phyloP scores from a whole-genome alignment of 2,797 vertebrate species.

The Rhincodon typus region DNA sequence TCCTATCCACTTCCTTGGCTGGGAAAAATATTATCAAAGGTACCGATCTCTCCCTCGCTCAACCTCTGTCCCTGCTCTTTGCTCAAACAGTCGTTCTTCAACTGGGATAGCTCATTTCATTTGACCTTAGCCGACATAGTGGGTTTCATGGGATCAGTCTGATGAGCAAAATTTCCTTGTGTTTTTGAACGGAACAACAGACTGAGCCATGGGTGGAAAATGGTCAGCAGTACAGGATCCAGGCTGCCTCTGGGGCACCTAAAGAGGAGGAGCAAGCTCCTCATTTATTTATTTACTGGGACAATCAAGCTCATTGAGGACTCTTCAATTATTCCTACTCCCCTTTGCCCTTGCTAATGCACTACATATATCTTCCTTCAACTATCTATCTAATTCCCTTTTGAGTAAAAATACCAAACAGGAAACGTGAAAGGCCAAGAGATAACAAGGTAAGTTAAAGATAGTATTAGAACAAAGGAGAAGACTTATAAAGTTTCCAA shows the following conservation, averaged over 20 bases:
- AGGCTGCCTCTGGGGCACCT: not conserved
- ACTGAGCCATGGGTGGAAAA: not conserved
- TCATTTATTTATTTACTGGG: not conserved
- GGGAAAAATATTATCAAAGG: not conserved
- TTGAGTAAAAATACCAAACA: not conserved
- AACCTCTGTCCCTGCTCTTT: not conserved
- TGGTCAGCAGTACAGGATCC: not conserved
- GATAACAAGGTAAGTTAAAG: too few relatives aligned
- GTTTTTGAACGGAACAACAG: not conserved
- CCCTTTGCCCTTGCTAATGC: not conserved
- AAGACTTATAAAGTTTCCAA: too few relatives aligned
- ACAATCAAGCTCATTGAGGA: not conserved
- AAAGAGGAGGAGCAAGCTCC: not conserved
- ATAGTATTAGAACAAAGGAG: too few relatives aligned
- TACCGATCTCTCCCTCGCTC: too few relatives aligned
- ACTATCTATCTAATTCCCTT: not conserved
- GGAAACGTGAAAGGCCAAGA: too few relatives aligned
- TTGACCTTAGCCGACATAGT: not conserved
- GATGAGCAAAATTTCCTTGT: not conserved
- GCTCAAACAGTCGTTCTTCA: not conserved
- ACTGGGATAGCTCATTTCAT: not conserved
- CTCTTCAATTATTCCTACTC: not conserved
- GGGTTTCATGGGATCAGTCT: not conserved
- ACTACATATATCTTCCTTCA: not conserved
- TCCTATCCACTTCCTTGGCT: not conserved